phyloP scores from a whole-genome alignment of 2,797 vertebrate genomes.

The Sciaenops ocellatus region DNA sequence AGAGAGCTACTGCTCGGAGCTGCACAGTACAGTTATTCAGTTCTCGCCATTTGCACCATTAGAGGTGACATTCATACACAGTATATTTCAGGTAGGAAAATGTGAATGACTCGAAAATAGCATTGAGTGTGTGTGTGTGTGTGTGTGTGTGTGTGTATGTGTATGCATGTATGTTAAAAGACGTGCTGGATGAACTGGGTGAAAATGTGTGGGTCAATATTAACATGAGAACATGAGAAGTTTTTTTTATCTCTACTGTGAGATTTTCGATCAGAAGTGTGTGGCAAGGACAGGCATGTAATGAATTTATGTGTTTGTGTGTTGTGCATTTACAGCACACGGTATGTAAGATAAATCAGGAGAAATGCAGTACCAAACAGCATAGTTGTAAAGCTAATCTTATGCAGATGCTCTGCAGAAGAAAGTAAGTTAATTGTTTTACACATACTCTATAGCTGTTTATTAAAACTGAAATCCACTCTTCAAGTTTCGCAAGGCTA shows the following conservation, averaged over 20 bases:
- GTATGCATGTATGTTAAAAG: constrained; percentile 5
- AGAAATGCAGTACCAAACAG: neutral
- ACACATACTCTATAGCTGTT: neutral
- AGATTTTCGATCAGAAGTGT: constrained; percentile 9
- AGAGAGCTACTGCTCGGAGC: constrained; percentile 36
- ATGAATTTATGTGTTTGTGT: constrained; percentile 8
- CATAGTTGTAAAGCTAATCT: neutral
- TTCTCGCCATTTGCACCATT: constrained; percentile 21
- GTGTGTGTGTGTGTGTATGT: neutral
- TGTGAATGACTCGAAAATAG: constrained; percentile 7
- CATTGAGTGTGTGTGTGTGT: constrained; percentile 1
- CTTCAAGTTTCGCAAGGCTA: constrained; percentile 3
- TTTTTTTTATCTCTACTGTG: constrained; percentile 23
- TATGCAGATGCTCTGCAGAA: neutral
- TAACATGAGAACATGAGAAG: neutral
- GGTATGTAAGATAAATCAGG: constrained; percentile 1
- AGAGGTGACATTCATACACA: constrained; percentile 24
- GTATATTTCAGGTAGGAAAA: constrained; percentile 3
- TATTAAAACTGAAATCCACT: constrained; percentile 26
- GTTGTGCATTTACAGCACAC: neutral
- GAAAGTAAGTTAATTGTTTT: neutral
- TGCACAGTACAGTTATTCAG: constrained; percentile 7
- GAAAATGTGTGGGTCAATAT: constrained; percentile 28
- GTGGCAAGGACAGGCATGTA: constrained; percentile 9
- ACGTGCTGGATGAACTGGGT: constrained; percentile 2